Percentiles rank a stretch among this genome's conserved stretches.
These are phyloP conservation scores for Coelopa frigida DNA, from an alignment of 1,140 invertebrate species.

Conservation along the genomic window DNA sequence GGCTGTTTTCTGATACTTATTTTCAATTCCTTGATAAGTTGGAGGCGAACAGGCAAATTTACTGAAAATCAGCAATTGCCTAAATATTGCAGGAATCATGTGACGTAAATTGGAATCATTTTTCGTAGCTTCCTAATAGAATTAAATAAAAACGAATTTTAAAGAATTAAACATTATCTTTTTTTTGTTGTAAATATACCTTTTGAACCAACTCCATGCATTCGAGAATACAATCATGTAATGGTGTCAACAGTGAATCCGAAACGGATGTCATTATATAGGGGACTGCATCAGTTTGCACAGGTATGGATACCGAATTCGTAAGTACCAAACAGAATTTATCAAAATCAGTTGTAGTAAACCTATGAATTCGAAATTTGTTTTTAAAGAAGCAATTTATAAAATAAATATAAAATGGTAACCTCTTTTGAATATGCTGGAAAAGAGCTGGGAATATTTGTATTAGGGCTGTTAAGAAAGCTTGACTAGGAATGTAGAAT, in stretches of 20 bases:
- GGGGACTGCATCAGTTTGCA: conserved; percentile 73
- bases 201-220: conserved; percentile 74
- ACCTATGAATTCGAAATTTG: conserved; percentile 44
- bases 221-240: conserved; percentile 76
- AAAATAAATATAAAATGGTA: conserved; percentile 24
- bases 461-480: conserved; percentile 85
- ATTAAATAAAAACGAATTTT: conserved; percentile 4
- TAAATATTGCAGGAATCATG: conserved; percentile 74
- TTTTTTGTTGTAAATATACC: conserved; percentile 44
- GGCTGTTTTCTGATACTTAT: conserved; percentile 32
- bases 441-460: conserved; percentile 92
- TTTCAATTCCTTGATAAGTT: conserved; percentile 47
- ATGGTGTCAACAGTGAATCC: conserved; percentile 67
- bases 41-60: conserved; percentile 66
- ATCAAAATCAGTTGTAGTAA: conserved; percentile 67
- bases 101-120: conserved; percentile 57
- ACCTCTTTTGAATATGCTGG: conserved; percentile 78
- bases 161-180: background rate
- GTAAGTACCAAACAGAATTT: conserved; percentile 72
- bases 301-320: conserved; percentile 70
- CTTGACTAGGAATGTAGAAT: conserved; percentile 80
- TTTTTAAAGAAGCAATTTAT: conserved; percentile 10
- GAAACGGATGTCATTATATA: conserved; percentile 68
- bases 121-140: conserved; percentile 58
- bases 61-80: conserved; percentile 67